phyloP scores from a whole-genome alignment of 2,797 vertebrate genomes.

The Varecia variegata region DNA sequence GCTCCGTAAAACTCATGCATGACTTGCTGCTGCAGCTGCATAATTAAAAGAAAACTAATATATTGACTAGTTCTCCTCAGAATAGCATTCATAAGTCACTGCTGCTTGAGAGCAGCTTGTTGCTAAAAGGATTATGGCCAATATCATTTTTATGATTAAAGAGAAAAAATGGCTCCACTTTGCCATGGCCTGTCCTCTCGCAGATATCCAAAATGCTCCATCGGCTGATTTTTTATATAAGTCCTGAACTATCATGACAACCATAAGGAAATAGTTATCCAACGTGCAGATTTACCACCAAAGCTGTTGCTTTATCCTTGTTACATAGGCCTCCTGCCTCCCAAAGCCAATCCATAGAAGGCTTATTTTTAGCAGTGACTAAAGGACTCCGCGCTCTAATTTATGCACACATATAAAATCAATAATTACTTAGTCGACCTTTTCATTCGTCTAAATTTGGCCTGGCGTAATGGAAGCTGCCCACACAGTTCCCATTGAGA shows the following conservation, averaged over 20 bases:
- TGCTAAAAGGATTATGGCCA: constrained; percentile 65
- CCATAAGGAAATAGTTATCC: constrained; percentile 57
- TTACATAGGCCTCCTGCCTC: constrained; percentile 52
- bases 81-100: constrained; percentile 68
- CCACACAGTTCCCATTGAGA: constrained; percentile 77
- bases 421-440: constrained; percentile 80
- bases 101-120: constrained; percentile 48
- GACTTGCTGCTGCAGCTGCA: constrained; percentile 56
- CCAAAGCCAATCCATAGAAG: constrained; percentile 71
- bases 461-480: constrained; percentile 77
- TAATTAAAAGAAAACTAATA: constrained; percentile 71
- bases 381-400: constrained; percentile 77
- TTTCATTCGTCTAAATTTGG: constrained; percentile 82
- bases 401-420: constrained; percentile 82
- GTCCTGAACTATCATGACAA: constrained; percentile 12
- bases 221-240: constrained; percentile 13
- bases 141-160: constrained; percentile 66
- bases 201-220: constrained; percentile 26
- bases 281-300: constrained; percentile 11
- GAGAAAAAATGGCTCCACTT: constrained; percentile 36
- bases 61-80: constrained; percentile 66
- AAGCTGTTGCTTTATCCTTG: constrained; percentile 49
- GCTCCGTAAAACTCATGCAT: constrained; percentile 70
- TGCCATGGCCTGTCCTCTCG: not conserved
- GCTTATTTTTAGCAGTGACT: constrained; percentile 78